Conservation (phyloP, 2,113 vertebrate species). For the Leptosomus discolor region DNA sequence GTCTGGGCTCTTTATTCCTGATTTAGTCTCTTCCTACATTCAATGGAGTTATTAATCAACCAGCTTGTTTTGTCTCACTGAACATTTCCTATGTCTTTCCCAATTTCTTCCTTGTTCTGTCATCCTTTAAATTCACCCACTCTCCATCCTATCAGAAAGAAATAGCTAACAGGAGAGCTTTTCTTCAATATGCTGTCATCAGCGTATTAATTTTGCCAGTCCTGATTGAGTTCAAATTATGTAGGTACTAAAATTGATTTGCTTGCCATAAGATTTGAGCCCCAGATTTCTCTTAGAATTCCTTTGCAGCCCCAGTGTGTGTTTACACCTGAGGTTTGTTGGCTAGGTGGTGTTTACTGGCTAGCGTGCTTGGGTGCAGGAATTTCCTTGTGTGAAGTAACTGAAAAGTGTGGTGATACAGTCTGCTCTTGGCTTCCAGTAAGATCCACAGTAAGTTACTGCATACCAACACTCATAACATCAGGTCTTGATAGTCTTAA, state of each 20-base stretch:
- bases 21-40: neutral
- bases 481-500: neutral
- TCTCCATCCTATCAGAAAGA: neutral
- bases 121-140: neutral
- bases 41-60: neutral
- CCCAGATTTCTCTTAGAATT: neutral
- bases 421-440: neutral
- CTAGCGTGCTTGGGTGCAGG: neutral
- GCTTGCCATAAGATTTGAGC: neutral
- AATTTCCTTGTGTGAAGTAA: neutral
- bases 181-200: neutral
- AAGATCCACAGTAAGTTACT: neutral
- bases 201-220: neutral
- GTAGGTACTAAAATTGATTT: neutral
- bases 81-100: neutral
- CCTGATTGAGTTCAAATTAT: neutral
- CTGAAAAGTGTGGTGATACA: neutral
- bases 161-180: neutral
- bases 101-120: neutral
- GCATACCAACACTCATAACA: neutral
- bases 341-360: neutral
- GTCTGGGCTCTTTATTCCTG: neutral
- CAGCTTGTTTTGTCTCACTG: neutral
- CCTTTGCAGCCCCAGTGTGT: neutral
- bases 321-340: neutral